Conservation (phyloP, 2,888 invertebrate species). For the Aspidiotus rigidus region DNA sequence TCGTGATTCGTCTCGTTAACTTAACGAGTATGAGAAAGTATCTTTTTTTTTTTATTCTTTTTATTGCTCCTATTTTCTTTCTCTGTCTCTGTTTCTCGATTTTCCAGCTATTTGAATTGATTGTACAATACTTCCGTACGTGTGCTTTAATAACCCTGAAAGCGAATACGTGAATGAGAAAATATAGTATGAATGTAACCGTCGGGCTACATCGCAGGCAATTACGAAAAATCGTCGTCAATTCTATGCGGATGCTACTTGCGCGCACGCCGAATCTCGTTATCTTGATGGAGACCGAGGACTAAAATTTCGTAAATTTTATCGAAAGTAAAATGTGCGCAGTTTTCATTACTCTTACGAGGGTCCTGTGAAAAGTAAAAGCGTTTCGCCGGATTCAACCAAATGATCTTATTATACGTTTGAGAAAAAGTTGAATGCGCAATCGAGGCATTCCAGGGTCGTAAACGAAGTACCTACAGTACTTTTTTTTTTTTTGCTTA, state of each 20-base stretch:
- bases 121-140: too few species aligned
- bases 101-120: too few species aligned
- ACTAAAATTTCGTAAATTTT: background rate
- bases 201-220: background rate
- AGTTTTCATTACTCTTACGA: constrained; percentile 4
- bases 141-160: too few species aligned
- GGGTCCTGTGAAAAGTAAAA: background rate
- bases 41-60: too few species aligned
- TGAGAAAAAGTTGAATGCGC: background rate
- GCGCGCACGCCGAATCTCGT: background rate
- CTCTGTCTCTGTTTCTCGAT: too few species aligned
- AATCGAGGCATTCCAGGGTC: background rate
- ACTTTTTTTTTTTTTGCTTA: background rate
- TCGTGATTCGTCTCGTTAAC: too few species aligned
- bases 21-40: too few species aligned
- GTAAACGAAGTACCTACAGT: background rate
- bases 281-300: background rate
- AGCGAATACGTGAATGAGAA: too few species aligned
- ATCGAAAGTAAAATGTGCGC: background rate
- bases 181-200: too few species aligned
- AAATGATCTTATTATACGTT: constrained; percentile 4
- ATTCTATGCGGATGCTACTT: too few species aligned
- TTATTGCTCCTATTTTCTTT: too few species aligned
- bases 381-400: background rate
- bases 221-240: background rate